A percentile compares a stretch with the other conserved stretches of the same genome.
Conservation (phyloP, 2,113 vertebrate species). For the Symphodus melops region DNA sequence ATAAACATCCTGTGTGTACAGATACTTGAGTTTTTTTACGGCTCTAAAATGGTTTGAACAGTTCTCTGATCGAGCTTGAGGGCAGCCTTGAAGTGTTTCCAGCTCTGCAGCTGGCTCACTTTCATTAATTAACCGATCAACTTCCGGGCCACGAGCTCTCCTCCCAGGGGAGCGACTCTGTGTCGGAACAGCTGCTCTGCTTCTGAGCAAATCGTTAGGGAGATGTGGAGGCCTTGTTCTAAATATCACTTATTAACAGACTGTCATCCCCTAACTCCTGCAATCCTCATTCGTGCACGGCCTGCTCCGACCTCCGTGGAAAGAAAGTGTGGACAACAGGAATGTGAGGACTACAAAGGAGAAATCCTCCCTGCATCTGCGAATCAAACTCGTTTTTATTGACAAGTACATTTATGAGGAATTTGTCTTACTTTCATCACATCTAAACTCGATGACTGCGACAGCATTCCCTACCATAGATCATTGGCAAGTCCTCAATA, state of each 20-base stretch:
- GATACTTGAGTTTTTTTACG: not conserved
- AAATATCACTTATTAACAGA: not conserved
- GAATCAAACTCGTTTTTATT: no score
- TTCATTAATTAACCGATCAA: conserved; percentile 46
- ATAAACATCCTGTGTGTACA: not conserved
- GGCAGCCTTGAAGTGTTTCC: conserved; percentile 23
- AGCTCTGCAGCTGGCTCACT: conserved; percentile 39
- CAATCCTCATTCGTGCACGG: no score
- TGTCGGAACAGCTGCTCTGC: conserved; percentile 52
- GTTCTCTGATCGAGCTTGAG: conserved; percentile 9
- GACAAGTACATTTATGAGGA: no score
- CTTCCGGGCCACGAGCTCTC: not conserved
- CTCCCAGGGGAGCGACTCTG: not conserved
- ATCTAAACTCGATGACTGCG: no score
- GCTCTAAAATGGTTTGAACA: not conserved
- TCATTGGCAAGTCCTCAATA: no score
- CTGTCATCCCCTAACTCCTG: no score
- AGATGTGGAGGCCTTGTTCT: not conserved
- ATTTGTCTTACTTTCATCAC: no score
- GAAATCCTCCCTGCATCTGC: no score
- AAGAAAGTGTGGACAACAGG: no score
- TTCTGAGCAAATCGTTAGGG: not conserved
- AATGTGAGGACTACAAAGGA: no score
- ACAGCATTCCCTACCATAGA: no score
- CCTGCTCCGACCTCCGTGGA: no score